Evolutionary conservation across 2,888 invertebrate species (phyloP), one percentile per base, ranked within the genome.

Genomic region (Glyphotaelius pellucidus): DNA sequence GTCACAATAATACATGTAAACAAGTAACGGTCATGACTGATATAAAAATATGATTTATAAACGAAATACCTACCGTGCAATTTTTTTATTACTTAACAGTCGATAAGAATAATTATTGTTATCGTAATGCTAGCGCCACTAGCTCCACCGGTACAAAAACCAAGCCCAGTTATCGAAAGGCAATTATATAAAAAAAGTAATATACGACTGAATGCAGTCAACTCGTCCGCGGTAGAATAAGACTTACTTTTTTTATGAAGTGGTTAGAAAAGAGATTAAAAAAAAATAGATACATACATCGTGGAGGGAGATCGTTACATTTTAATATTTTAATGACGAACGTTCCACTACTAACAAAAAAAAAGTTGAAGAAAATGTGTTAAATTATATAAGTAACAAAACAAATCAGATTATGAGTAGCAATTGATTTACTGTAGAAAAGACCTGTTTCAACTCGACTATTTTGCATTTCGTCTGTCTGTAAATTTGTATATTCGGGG

Each of bases 101-200:
- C 87, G 31, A 52, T 87, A 87, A 87, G 52, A 67, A 67, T 47
- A 47, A 47, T 47, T 47, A 47, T 67, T 87, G 87, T 52, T 87
- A 87, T 87, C 67, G 52, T 15, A 31, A 15, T 15, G 52, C 87
- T 87, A 87, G 67, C 87, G 87, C 87, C 87, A 87, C 67, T 47
- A n/a, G 9, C 67, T 67, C 67, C 7, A 67, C 9, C 1, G 67
- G 25, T n/a, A 67, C n/a, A 67, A 52, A 67, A 19, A n/a, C 67
- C 25, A 5, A 67, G 25, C 25, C n/a, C 9, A 67, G 25, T 25
- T 67, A 67, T 67, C 7, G 67, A 7, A n/a, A 25, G 9, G 7
- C 9, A 67, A 9, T 67, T 9, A 9, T 67, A 67, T 67, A 19
- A 67, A 67, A 67, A 25, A 42, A 42, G 42, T 25, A 47, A 47